A percentile compares a stretch with the other conserved stretches of the same genome.
These are phyloP conservation scores for Danio albolineatus DNA, from an alignment of 2,797 vertebrate species.

Conservation along the genomic window DNA sequence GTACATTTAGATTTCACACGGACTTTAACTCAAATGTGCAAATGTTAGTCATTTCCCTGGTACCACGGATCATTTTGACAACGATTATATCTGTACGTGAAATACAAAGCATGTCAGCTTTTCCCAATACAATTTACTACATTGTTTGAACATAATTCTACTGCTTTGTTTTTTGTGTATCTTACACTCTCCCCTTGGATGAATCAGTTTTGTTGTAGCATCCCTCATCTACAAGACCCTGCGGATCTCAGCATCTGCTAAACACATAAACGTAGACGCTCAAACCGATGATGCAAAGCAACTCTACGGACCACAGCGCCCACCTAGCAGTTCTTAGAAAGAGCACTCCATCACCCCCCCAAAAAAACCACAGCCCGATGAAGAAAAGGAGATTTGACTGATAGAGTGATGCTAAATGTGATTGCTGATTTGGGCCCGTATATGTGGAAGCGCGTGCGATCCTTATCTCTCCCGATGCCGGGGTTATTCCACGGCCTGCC, in stretches of 20 bases:
- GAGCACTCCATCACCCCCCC: slow-evolving; percentile 26
- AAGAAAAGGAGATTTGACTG: slow-evolving; percentile 43
- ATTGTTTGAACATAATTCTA: no score
- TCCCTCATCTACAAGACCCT: slow-evolving; percentile 22
- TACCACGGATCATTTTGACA: no score
- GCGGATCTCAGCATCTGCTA: slow-evolving; percentile 28
- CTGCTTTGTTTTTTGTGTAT: no score
- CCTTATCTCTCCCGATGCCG: slow-evolving; percentile 83
- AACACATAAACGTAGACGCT: slow-evolving; percentile 4
- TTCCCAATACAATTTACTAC: no score
- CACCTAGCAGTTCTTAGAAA: slow-evolving; percentile 17
- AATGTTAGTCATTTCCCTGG: no score
- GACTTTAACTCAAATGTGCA: no score
- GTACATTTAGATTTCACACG: no score
- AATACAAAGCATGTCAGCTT: no score
- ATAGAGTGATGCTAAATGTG: slow-evolving; percentile 53
- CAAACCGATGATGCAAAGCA: slow-evolving; percentile 25
- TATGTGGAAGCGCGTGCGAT: slow-evolving; percentile 73
- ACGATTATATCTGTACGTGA: no score
- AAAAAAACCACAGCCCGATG: slow-evolving; percentile 13
- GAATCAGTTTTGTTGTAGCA: slow-evolving; percentile 1
- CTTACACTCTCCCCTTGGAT: neutral
- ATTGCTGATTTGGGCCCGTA: slow-evolving; percentile 66
- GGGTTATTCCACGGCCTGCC: slow-evolving; percentile 68
- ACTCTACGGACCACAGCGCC: slow-evolving; percentile 9